phyloP scores from a whole-genome alignment of 2,888 invertebrate genomes.

The Gymnoscelis rufifasciata region DNA sequence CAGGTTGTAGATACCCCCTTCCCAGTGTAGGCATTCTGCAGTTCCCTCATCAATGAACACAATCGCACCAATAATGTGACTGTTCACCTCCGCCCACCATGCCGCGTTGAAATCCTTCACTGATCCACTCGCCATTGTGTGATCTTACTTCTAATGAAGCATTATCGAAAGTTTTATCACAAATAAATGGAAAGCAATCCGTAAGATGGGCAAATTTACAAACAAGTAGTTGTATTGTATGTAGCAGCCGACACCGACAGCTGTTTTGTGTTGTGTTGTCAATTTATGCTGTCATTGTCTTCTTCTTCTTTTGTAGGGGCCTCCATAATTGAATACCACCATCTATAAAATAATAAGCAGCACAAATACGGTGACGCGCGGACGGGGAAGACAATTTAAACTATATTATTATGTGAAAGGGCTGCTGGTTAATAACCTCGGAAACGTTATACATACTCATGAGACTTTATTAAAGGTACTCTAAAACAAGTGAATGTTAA shows the following conservation, averaged over 20 bases:
- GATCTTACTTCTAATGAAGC: not conserved
- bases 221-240: not conserved
- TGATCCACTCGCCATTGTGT: conserved; percentile 42
- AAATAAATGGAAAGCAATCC: too few relatives aligned
- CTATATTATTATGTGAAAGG: too few relatives aligned
- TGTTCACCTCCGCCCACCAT: conserved; percentile 80
- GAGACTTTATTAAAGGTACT: too few relatives aligned
- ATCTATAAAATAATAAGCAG: too few relatives aligned
- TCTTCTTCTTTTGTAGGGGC: too few relatives aligned
- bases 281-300: not conserved
- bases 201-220: too few relatives aligned
- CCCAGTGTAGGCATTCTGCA: conserved; percentile 85
- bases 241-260: not conserved
- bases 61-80: conserved; percentile 79
- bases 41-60: conserved; percentile 82
- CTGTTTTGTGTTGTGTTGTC: not conserved
- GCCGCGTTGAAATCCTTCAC: conserved; percentile 68
- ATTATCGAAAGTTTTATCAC: too few relatives aligned
- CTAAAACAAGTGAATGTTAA: too few relatives aligned
- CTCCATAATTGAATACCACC: not conserved
- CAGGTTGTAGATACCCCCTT: conserved; percentile 81
- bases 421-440: too few relatives aligned
- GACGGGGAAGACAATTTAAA: too few relatives aligned
- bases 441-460: too few relatives aligned
- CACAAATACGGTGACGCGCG: too few relatives aligned